Percentiles rank a stretch among this genome's conserved stretches.
phyloP scores from a whole-genome alignment of 1,140 invertebrate genomes.

The Drosophila bocki region DNA sequence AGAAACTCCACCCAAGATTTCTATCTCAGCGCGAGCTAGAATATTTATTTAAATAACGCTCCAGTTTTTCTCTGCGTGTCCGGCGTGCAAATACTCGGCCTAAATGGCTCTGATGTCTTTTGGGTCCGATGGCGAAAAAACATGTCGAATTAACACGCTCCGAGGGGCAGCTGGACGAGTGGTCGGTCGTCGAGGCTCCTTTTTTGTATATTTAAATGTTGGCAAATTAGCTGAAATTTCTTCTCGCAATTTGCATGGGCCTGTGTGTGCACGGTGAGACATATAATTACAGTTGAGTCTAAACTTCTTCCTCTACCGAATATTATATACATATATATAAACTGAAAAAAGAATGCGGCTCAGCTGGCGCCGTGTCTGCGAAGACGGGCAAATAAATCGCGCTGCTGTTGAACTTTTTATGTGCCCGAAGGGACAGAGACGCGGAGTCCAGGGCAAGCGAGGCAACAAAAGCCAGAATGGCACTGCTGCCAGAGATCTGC shows the following conservation, averaged over 20 bases:
- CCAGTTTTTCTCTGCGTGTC: conserved; percentile 29
- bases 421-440: conserved; percentile 44
- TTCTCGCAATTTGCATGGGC: conserved; percentile 68
- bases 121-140: conserved; percentile 66
- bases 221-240: conserved; percentile 81
- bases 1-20: background rate
- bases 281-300: conserved; percentile 71
- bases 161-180: conserved; percentile 57
- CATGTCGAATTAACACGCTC: conserved; percentile 85
- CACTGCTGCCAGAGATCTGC: conserved; percentile 65
- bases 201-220: conserved; percentile 78
- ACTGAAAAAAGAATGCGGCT: conserved; percentile 38
- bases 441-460: background rate
- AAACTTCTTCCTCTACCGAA: conserved; percentile 36
- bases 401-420: conserved; percentile 80
- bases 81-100: conserved; percentile 80
- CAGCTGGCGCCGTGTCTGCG: conserved; percentile 78
- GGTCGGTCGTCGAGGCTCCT: conserved; percentile 25
- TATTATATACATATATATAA: conserved; percentile 11
- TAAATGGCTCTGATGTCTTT: conserved; percentile 70
- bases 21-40: background rate
- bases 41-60: too few species aligned
- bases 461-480: conserved; percentile 52
- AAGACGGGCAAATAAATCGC: conserved; percentile 78
- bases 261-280: conserved; percentile 42